Evolutionary conservation across 2,113 vertebrate genomes (phyloP), one percentile per base, ranked within the genome.

Genomic region (Plotosus lineatus): DNA sequence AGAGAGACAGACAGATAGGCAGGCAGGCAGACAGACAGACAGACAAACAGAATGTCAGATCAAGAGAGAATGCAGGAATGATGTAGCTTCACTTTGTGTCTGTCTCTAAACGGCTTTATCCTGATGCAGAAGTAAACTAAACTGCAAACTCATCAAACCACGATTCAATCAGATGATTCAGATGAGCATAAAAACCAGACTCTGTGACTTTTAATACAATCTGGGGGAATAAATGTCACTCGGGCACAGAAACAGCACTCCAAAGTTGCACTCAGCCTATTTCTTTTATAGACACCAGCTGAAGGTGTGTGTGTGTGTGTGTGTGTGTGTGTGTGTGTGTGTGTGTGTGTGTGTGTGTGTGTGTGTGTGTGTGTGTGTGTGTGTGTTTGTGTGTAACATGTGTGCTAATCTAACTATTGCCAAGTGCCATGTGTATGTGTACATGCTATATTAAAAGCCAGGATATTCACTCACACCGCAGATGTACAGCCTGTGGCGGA

Each of bases 141-240:
- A 36, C 21, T 17, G 53, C 44, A 17, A n/a, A 80, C 66, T 83
- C 40, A 68, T 53, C 53, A 33, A 66, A 68, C 38, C 17, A 74
- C 66, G 46, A 81, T 80, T n/a, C 77, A 83, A 80, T 83, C 81
- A 83, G 68, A 36, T 23, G 33, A 73, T 74, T 80, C 74, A 74
- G 56, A 85, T 72, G 66, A 79, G 84, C 31, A 40, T 83, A 66
- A 85, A 83, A 83, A 68, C 51, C 72, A 19, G 48, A 80, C 63
- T 40, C 61, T 44, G 66, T 53, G 53, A 42, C 51, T 73, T 75
- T 77, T 73, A 80, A 82, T 80, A 66, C 73, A 60, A 80, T 83
- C 69, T 50, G 50, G 14, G 12, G 73, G 78, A 77, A 85, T 60
- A 28, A 69, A 46, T 48, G 19, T 77, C 79, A 48, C 58, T 26